Conservation (phyloP, 2,113 vertebrate species). For the Coreoperca whiteheadi region DNA sequence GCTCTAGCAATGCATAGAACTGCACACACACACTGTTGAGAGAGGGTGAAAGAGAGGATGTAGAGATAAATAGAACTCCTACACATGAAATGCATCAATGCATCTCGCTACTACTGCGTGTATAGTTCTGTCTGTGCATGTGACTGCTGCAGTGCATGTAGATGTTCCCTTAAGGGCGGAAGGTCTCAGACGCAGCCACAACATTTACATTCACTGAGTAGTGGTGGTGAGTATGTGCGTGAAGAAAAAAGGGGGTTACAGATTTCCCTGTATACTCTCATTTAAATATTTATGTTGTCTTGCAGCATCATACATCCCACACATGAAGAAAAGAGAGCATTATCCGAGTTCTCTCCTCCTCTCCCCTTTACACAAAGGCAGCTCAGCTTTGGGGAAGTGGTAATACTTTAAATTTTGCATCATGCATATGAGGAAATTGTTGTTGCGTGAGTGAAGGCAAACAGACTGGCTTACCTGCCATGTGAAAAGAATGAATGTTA, state of each 20-base stretch:
- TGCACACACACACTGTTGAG: not conserved
- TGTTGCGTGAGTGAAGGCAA: slow-evolving; percentile 33
- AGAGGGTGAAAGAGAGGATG: slow-evolving; percentile 5
- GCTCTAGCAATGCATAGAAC: slow-evolving; percentile 32
- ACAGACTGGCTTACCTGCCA: slow-evolving; percentile 38
- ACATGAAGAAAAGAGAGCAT: not conserved
- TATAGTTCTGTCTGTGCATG: slow-evolving; percentile 27
- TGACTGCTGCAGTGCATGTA: slow-evolving; percentile 11
- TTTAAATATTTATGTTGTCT: slow-evolving; percentile 54
- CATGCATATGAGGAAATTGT: not conserved
- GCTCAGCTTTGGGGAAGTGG: not conserved
- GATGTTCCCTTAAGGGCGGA: slow-evolving; percentile 16
- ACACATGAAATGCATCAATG: slow-evolving; percentile 43
- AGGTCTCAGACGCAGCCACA: not conserved
- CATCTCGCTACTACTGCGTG: not conserved
- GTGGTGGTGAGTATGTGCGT: not conserved
- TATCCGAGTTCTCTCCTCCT: not conserved
- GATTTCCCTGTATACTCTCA: not conserved
- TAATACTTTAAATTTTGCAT: slow-evolving; percentile 12
- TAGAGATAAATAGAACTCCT: slow-evolving; percentile 49
- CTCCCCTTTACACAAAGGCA: not conserved
- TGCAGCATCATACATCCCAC: slow-evolving; percentile 12
- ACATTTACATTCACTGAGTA: slow-evolving; percentile 17
- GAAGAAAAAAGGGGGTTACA: not conserved
- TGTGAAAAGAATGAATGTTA: slow-evolving; percentile 61